These are phyloP conservation scores for Atractosteus spatula DNA, from an alignment of 2,113 vertebrate genomes.

Conservation along the genomic window DNA sequence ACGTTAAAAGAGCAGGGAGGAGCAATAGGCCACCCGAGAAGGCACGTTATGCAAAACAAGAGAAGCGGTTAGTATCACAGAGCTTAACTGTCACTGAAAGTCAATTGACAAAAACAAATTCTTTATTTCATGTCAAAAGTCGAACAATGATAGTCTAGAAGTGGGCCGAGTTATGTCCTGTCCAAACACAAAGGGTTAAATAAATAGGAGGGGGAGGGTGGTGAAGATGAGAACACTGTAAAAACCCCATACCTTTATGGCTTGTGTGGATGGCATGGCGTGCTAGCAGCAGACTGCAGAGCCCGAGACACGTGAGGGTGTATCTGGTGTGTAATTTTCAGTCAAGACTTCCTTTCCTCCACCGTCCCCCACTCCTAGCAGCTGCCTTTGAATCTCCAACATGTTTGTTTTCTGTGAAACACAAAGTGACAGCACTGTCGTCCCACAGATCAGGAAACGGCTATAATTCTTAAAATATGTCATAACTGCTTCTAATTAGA, in stretches of 20 bases:
- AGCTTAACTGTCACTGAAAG: too few species aligned
- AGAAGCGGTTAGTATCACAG: too few species aligned
- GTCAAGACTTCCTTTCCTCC: background rate
- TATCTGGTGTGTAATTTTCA: slow-evolving; percentile 2
- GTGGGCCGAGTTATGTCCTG: too few species aligned
- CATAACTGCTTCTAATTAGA: slow-evolving; percentile 29
- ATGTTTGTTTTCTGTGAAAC: slow-evolving; percentile 17
- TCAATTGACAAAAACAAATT: too few species aligned
- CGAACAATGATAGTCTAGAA: too few species aligned
- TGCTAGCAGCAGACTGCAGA: background rate
- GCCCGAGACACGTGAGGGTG: background rate
- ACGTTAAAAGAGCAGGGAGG: slow-evolving; percentile 2
- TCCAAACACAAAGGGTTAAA: too few species aligned
- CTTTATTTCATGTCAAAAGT: too few species aligned
- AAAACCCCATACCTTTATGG: too few species aligned
- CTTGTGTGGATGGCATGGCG: too few species aligned
- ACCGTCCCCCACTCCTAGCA: background rate
- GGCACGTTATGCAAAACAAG: background rate
- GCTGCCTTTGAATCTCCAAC: slow-evolving; percentile 19
- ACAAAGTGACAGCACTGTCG: slow-evolving; percentile 14
- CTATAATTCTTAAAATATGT: slow-evolving; percentile 31
- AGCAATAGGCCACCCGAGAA: background rate
- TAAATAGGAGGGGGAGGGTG: too few species aligned
- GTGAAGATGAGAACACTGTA: too few species aligned
- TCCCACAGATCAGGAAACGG: slow-evolving; percentile 26